Base-by-base conservation (phyloP, 1,140 invertebrate genomes). In the Aphaenogaster floridana region DNA sequence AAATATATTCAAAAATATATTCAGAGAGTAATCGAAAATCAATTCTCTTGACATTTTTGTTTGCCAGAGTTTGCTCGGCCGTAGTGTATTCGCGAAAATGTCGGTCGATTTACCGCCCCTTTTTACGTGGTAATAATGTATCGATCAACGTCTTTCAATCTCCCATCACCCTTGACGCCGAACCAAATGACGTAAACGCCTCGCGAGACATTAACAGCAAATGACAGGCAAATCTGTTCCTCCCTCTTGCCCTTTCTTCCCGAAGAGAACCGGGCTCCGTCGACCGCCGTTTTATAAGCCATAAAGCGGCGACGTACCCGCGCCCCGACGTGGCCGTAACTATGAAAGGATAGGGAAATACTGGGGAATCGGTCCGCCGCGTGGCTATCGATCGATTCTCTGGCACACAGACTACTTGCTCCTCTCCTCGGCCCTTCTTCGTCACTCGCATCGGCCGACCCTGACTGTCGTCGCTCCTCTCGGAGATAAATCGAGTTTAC, bases 401-500 rank as follows among this genome's bases (percentile, higher is more conserved):
- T 7, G 21, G 66, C 42, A 28, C 59, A 42, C 48, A 54, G 61
- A 64, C 72, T 45, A 66, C 50, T 42, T 69, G 28, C 64, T 68
- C 9, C 64, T 69, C 45, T 69, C 45, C 50, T 63, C 36, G 66
- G 77, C 9, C 39, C 57, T 83, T 71, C 78, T 64, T 87, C 79
- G 86, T 74, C 66, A 83, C 68, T 63, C 86, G n/a, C 52, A 34
- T 4, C 50, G 64, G 64, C 3, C 86, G 78, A 72, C 78, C 39
- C 64, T 80, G 84, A 86, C 63, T 66, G 85, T 79, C 64, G 85
- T 57, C 42, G 21, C 39, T 78, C 52, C 52, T 69, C 76, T 74
- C 68, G 57, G 36, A 86, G 85, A 87, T 87, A 87, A 87, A 87
- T 87, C 86, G 86, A 87, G 86, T 87, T 87, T 87, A 64, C 57